Percentiles rank a stretch among this genome's conserved stretches.
Conservation (phyloP, 2,888 invertebrate genomes). For the Pheosia gnoma region DNA sequence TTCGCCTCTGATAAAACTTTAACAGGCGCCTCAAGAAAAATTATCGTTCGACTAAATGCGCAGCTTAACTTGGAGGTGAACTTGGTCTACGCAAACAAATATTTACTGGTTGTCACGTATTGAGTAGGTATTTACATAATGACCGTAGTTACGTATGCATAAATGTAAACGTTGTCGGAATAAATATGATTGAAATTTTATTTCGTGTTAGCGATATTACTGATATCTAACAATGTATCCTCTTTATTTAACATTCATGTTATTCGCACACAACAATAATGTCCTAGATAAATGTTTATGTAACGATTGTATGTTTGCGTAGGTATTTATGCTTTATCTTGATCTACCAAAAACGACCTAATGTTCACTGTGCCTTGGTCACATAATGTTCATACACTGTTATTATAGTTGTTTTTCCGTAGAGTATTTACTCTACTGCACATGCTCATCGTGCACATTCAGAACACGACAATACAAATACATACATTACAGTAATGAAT, state of each 20-base stretch:
- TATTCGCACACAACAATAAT: background rate
- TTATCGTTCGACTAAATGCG: constrained; percentile 39
- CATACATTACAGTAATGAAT: background rate
- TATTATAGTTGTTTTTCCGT: too few species aligned
- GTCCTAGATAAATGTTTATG: background rate
- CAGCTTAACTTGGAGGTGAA: constrained; percentile 26
- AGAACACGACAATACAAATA: too few species aligned
- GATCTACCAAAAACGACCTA: too few species aligned
- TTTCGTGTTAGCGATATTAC: background rate
- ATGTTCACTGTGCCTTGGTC: too few species aligned
- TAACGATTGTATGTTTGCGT: too few species aligned
- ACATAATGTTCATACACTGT: too few species aligned
- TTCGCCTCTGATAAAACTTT: constrained; percentile 58
- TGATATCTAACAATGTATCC: background rate
- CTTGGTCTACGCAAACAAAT: constrained; percentile 17
- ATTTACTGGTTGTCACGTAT: constrained; percentile 8
- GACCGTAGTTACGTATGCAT: constrained; percentile 3
- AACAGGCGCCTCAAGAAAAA: constrained; percentile 48
- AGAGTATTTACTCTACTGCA: too few species aligned
- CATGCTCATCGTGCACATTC: too few species aligned
- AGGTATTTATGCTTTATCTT: too few species aligned
- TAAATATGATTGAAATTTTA: constrained; percentile 5
- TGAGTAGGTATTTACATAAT: constrained; percentile 1
- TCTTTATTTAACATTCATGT: background rate
- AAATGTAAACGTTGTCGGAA: constrained; percentile 4